These are phyloP conservation scores for Pseudopleuronectes americanus DNA, from an alignment of 2,797 vertebrate genomes.

Conservation along the genomic window DNA sequence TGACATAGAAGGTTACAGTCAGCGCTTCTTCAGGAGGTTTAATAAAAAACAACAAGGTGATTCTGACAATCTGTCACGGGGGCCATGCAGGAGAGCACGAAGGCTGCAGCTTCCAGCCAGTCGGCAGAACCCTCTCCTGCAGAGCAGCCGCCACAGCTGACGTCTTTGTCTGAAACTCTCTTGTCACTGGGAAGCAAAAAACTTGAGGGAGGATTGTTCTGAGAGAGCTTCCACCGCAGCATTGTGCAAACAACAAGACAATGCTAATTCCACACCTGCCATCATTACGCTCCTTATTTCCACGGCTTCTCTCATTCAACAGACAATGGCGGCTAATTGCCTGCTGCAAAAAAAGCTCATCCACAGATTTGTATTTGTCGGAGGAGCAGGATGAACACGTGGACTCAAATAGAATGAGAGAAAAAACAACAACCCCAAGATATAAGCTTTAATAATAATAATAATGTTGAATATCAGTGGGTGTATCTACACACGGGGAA, in stretches of 20 bases:
- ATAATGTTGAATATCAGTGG: conserved; percentile 60
- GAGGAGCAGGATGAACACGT: conserved; percentile 41
- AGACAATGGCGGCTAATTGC: conserved; percentile 69
- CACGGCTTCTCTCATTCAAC: conserved; percentile 42
- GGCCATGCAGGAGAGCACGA: conserved; percentile 23
- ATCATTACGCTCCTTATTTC: conserved; percentile 61
- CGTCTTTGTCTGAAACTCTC: conserved; percentile 61
- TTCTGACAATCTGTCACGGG: conserved; percentile 59
- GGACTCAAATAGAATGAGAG: conserved; percentile 26
- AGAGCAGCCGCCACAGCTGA: conserved; percentile 55
- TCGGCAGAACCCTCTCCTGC: conserved; percentile 33
- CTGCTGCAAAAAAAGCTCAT: conserved; percentile 22
- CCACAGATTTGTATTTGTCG: conserved; percentile 46
- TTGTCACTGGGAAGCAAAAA: conserved; percentile 26
- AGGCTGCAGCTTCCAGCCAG: conserved; percentile 30
- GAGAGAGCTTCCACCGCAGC: conserved; percentile 33
- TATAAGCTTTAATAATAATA: conserved; percentile 25
- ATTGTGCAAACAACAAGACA: conserved; percentile 45
- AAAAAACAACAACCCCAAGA: conserved; percentile 6
- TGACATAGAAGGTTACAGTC: conserved; percentile 47
- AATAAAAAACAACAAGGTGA: conserved; percentile 48
- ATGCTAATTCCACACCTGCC: conserved; percentile 73
- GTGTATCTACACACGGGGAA: conserved; percentile 63
- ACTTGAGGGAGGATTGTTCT: conserved; percentile 41
- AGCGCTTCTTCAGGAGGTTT: conserved; percentile 44